These are phyloP conservation scores for Chelidonichthys spinosus DNA, from an alignment of 2,797 vertebrate genomes.

Conservation along the genomic window DNA sequence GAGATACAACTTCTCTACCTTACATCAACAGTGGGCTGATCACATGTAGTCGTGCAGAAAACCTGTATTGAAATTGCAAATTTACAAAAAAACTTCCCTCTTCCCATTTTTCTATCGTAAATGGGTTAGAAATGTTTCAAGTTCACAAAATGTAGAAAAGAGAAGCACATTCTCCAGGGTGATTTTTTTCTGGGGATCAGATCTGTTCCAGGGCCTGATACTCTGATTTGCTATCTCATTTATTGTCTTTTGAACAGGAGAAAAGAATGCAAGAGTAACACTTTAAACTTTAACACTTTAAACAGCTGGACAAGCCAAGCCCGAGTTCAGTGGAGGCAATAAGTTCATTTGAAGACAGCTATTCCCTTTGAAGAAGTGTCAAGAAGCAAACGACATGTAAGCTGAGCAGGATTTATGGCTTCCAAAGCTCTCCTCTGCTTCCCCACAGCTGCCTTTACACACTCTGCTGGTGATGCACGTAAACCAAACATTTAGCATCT, in stretches of 20 bases:
- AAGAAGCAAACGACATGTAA: slow-evolving; percentile 52
- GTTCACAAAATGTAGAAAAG: slow-evolving; percentile 7
- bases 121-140: too few relatives aligned
- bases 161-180: slow-evolving; percentile 29
- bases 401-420: slow-evolving; percentile 53
- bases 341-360: slow-evolving; percentile 59
- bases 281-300: slow-evolving; percentile 5
- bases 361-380: slow-evolving; percentile 66
- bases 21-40: not conserved
- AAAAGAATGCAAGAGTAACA: slow-evolving; percentile 49
- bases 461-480: slow-evolving; percentile 41
- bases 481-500: slow-evolving; percentile 6
- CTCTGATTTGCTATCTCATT: slow-evolving; percentile 17
- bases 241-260: slow-evolving; percentile 45
- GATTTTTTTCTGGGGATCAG: slow-evolving; percentile 35
- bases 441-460: slow-evolving; percentile 47
- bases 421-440: slow-evolving; percentile 35
- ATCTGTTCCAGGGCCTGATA: slow-evolving; percentile 24
- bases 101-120: too few relatives aligned
- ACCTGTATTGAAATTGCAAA: too few relatives aligned
- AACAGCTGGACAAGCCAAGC: slow-evolving; percentile 55
- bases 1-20: too few relatives aligned
- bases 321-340: slow-evolving; percentile 53
- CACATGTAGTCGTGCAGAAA: not conserved
- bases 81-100: too few relatives aligned